Conservation (phyloP, 2,797 vertebrate genomes). For the Enteromius paludinosus region DNA sequence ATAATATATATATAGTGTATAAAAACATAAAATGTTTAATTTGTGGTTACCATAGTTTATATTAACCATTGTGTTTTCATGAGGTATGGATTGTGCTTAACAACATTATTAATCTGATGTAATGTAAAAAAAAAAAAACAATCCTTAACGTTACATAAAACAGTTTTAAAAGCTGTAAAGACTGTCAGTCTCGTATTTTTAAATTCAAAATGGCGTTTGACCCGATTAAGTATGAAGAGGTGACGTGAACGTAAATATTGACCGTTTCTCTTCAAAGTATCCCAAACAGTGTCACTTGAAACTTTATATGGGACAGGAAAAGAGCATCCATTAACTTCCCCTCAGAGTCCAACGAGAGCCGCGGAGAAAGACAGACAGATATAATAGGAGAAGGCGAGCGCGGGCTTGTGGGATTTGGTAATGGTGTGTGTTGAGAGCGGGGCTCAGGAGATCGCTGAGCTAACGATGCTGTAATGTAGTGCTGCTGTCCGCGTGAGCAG, state of each 20-base stretch:
- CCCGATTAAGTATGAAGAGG: neutral
- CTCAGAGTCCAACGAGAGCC: slow-evolving; percentile 8
- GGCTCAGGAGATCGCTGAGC: slow-evolving; percentile 53
- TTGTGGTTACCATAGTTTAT: neutral
- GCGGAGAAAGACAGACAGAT: slow-evolving; percentile 52
- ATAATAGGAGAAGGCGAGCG: slow-evolving; percentile 32
- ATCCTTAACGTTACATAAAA: neutral
- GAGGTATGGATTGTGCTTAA: neutral
- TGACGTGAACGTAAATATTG: neutral
- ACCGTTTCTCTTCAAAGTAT: neutral
- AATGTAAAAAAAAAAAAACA: neutral
- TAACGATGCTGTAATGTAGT: slow-evolving; percentile 63
- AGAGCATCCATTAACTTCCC: slow-evolving; percentile 35
- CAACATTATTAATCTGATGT: neutral
- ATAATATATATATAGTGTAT: too few species aligned
- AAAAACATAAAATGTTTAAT: neutral
- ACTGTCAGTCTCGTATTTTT: neutral
- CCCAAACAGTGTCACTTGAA: slow-evolving; percentile 9
- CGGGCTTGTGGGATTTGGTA: slow-evolving; percentile 53
- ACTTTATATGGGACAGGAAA: slow-evolving; percentile 48
- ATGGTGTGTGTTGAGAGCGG: slow-evolving; percentile 54
- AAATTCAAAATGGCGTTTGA: neutral
- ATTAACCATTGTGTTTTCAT: neutral
- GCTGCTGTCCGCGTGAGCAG: slow-evolving; percentile 61
- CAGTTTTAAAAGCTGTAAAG: neutral